phyloP scores from a whole-genome alignment of 2,113 vertebrate genomes.

The Atherinomorus stipes region DNA sequence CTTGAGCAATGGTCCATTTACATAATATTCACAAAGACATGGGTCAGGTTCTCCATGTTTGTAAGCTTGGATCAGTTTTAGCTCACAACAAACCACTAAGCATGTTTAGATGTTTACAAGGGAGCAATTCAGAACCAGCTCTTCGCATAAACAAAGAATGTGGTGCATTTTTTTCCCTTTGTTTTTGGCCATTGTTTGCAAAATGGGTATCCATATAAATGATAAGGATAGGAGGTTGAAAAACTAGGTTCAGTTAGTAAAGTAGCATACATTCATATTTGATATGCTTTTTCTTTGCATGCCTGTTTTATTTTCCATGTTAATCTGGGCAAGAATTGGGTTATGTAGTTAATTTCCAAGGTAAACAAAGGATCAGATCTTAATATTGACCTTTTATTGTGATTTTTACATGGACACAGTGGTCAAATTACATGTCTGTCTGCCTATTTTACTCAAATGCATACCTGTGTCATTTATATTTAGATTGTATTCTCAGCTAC shows the following conservation, averaged over 20 bases:
- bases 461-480: not conserved
- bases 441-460: not conserved
- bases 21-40: not conserved
- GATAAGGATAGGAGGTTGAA: not conserved
- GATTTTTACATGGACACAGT: not conserved
- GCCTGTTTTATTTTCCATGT: not conserved
- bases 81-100: not conserved
- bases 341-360: not conserved
- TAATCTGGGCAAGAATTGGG: not conserved
- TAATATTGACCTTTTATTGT: not conserved
- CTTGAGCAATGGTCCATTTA: conserved; percentile 21
- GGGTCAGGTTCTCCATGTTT: conserved; percentile 5
- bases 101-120: not conserved
- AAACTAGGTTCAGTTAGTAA: too few species aligned
- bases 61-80: not conserved
- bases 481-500: not conserved
- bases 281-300: not conserved
- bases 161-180: not conserved
- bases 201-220: not conserved
- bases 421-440: too few species aligned
- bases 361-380: not conserved
- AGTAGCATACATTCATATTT: too few species aligned
- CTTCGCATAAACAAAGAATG: not conserved
- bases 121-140: not conserved
- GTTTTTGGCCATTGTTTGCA: not conserved